Evolutionary conservation across 2,797 vertebrate species (phyloP).

Genomic region (Oreochromis grahami): DNA sequence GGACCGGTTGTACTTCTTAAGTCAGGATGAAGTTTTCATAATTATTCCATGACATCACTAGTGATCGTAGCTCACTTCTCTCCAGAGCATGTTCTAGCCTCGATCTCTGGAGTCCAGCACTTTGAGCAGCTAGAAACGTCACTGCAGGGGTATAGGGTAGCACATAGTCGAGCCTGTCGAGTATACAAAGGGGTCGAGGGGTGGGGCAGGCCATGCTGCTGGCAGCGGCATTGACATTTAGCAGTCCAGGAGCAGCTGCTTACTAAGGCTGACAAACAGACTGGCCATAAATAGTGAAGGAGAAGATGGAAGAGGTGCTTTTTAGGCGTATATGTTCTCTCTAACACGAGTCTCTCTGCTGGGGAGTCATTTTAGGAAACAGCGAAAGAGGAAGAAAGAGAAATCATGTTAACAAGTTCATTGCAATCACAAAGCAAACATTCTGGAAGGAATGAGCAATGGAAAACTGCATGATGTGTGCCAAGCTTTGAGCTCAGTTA

Average conservation of each 20-base stretch:
- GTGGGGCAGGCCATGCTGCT: slow-evolving; percentile 12
- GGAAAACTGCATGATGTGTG: not conserved
- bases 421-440: not conserved
- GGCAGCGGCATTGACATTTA: slow-evolving; percentile 60
- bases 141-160: slow-evolving; percentile 38
- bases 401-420: not conserved
- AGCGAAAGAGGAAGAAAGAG: not conserved
- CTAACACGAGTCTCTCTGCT: not conserved
- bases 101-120: slow-evolving; percentile 15
- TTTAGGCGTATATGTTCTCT: slow-evolving; percentile 1
- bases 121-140: slow-evolving; percentile 28
- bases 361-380: not conserved
- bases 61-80: not conserved
- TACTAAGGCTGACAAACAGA: not conserved
- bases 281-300: slow-evolving; percentile 19
- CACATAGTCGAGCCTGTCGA: slow-evolving; percentile 9
- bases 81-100: not conserved
- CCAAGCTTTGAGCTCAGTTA: not conserved
- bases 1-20: not conserved
- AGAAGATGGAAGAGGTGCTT: not conserved
- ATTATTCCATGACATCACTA: slow-evolving; percentile 28
- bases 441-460: not conserved
- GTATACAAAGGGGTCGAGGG: not conserved
- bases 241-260: slow-evolving; percentile 66
- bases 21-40: slow-evolving; percentile 8